Evolutionary conservation across 2,888 invertebrate species (phyloP).

Genomic region (Hyposoter dolosus): DNA sequence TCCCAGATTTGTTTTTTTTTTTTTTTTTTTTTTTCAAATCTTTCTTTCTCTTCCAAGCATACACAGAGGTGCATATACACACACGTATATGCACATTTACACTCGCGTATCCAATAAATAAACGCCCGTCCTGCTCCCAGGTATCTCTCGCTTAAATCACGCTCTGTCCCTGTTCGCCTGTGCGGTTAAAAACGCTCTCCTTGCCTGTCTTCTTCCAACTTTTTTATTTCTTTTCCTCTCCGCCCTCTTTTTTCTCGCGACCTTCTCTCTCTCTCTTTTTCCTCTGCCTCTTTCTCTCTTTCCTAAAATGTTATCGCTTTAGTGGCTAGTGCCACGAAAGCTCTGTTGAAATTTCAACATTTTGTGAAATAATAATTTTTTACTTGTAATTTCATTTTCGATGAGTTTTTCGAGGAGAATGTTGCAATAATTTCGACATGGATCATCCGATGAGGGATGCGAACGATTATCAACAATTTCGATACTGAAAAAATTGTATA

Average conservation of each 20-base stretch:
- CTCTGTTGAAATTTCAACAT: no score
- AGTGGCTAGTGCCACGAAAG: no score
- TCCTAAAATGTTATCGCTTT: background rate
- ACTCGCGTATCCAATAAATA: conserved; percentile 54
- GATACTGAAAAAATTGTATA: no score
- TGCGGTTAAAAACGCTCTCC: conserved; percentile 25
- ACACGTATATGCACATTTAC: background rate
- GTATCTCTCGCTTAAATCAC: conserved; percentile 65
- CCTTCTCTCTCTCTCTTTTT: conserved; percentile 16
- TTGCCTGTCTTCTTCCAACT: conserved; percentile 1
- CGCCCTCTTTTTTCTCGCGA: background rate
- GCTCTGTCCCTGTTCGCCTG: conserved; percentile 59
- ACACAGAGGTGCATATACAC: conserved; percentile 6
- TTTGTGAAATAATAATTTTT: no score
- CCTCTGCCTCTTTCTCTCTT: conserved; percentile 9
- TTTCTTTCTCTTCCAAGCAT: conserved; percentile 8
- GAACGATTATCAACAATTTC: no score
- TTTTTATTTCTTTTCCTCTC: conserved; percentile 11
- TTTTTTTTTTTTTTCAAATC: no score
- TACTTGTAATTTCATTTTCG: no score
- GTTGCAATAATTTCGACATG: no score
- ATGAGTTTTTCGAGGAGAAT: no score
- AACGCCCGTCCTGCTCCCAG: conserved; percentile 62
- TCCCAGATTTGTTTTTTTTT: conserved; percentile 3
- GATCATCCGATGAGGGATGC: no score